Percentiles rank a stretch among this genome's conserved stretches.
Conservation (phyloP, 1,140 invertebrate species). For the Tenebrio molitor region DNA sequence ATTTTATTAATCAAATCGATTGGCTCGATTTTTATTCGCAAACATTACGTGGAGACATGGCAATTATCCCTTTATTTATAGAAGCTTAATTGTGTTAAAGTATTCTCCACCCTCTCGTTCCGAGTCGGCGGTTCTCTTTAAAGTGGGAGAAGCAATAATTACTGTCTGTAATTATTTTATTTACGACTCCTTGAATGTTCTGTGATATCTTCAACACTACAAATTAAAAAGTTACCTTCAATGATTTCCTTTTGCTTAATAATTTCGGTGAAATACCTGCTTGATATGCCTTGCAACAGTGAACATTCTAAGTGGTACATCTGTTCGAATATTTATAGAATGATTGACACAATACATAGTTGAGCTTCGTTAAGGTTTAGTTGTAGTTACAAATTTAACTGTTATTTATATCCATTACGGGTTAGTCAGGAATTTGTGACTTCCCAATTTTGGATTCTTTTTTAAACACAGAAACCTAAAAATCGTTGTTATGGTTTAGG, state of each 20-base stretch:
- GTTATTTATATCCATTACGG: background rate
- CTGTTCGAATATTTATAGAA: constrained; percentile 12
- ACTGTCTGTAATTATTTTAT: no score
- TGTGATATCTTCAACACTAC: no score
- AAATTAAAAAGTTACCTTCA: background rate
- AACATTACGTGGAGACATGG: background rate
- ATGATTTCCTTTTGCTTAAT: background rate
- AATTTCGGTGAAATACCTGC: background rate
- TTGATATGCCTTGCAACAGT: no score
- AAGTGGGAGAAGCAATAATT: no score
- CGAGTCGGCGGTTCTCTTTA: background rate
- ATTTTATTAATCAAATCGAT: constrained; percentile 24
- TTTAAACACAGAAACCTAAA: no score
- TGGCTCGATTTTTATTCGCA: background rate
- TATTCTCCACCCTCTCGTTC: constrained; percentile 5
- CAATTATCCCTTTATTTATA: background rate
- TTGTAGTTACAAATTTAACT: background rate
- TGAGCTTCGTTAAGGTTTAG: background rate
- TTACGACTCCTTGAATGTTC: no score
- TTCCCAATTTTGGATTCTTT: no score
- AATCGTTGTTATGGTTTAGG: no score
- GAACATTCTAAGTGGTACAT: constrained; percentile 4
- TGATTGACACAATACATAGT: constrained; percentile 18
- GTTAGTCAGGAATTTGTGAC: background rate
- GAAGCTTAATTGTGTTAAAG: background rate